Evolutionary conservation across 2,888 invertebrate genomes (phyloP).

Genomic region (Dione juno): DNA sequence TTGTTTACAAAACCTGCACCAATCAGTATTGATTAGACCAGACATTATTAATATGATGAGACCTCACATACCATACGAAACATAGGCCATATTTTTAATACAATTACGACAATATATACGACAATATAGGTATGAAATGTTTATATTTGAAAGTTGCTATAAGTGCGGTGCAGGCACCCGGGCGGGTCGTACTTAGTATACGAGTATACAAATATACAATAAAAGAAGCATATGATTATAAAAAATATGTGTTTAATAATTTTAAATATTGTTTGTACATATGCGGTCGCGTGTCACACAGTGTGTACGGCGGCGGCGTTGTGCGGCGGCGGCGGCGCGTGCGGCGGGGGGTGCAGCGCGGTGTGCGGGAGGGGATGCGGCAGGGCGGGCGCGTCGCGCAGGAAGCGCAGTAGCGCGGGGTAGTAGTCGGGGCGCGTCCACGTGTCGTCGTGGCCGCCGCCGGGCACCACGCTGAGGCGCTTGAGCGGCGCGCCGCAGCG

Average conservation of each 20-base stretch:
- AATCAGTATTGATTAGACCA: too few relatives aligned
- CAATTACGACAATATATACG: too few relatives aligned
- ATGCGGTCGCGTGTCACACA: background rate
- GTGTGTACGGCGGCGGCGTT: background rate
- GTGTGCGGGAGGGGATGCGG: constrained; percentile 43
- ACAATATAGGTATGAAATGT: too few relatives aligned
- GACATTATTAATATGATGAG: too few relatives aligned
- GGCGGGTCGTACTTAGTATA: too few relatives aligned
- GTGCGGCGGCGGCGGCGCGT: background rate
- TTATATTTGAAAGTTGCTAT: too few relatives aligned
- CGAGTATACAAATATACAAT: too few relatives aligned
- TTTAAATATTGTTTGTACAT: background rate
- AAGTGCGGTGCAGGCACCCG: too few relatives aligned
- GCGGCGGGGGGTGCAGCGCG: background rate
- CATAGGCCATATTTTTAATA: too few relatives aligned
- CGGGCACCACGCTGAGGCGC: constrained; percentile 89
- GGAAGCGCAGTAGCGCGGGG: constrained; percentile 80
- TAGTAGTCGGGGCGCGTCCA: constrained; percentile 95
- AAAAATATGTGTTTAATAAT: background rate
- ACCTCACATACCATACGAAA: too few relatives aligned
- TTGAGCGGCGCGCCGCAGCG: constrained; percentile 90
- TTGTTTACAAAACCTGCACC: too few relatives aligned
- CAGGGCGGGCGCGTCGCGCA: constrained; percentile 66
- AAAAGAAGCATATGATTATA: background rate
- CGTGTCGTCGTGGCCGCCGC: constrained; percentile 97